Base-by-base conservation (phyloP, 2,113 vertebrate genomes). In the Sinocyclocheilus anshuiensis region DNA sequence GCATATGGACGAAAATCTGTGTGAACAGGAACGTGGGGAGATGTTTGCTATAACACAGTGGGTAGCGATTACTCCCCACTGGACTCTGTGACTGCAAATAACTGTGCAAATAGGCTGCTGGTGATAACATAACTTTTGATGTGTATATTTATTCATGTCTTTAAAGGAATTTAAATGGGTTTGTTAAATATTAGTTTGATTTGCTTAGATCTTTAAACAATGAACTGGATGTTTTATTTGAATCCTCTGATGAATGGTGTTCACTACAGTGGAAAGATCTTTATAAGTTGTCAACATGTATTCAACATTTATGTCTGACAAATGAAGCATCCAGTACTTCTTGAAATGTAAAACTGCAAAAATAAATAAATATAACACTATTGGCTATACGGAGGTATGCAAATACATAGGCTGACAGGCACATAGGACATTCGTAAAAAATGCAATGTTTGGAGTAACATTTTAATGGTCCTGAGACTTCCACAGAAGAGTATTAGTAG, bases 1-100 rank as follows among this genome's bases (percentile, higher is more conserved):
- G 6, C 74, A 50, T 53, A 83, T 80, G 81, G 65, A 63, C 55
- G 79, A 69, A 53, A 86, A 79, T 84, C 7, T 72, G 88, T 89
- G 72, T 65, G 78, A 16, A 36, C 22, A 16, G 74, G 7, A 74
- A 75, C 57, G 53, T 86, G 36, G 53, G 39, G 18, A 59, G n/a
- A 86, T 78, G 74, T 83, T 86, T 76, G 57, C 61, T 57, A 79
- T 79, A 55, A 83, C 26, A 85, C 50, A 85, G 48, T 75, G 71
- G 42, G 76, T 61, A 29, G n/a, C 59, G 1, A 74, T 84, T 81
- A 75, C 74, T 81, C 22, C 42, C 57, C 61, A 76, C 78, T 65
- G 55, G 59, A 84, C 42, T 53, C 2, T 67, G 29, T 85, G 77
- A 57, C 24, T 67, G 79, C 61, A 67, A 81, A 80, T 42, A 36